These are phyloP conservation scores for Holocentrus rufus DNA, from an alignment of 2,797 vertebrate genomes.

Conservation along the genomic window DNA sequence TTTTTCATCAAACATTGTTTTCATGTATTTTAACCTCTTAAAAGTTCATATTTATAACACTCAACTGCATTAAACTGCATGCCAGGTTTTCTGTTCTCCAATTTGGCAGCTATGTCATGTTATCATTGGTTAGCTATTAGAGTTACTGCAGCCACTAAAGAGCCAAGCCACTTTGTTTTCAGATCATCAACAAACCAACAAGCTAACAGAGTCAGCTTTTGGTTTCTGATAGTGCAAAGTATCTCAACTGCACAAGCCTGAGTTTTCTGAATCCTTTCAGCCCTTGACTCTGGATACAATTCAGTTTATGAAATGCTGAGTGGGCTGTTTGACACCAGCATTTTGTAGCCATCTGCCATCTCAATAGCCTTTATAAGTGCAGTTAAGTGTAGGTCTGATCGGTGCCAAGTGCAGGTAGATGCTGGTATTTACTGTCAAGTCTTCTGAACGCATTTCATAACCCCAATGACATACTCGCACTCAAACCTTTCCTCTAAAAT, in stretches of 20 bases:
- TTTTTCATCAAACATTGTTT: too few species aligned
- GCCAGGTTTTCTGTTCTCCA: background rate
- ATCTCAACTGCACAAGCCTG: background rate
- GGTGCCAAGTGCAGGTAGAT: constrained; percentile 7
- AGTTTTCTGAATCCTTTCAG: background rate
- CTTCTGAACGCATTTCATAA: constrained; percentile 13
- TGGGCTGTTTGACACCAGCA: background rate
- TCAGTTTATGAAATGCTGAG: background rate
- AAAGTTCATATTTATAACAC: too few species aligned
- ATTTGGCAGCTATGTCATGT: background rate
- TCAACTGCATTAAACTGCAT: too few species aligned
- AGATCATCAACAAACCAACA: too few species aligned
- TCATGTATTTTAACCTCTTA: too few species aligned
- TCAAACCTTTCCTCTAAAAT: constrained; percentile 13
- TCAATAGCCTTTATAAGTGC: background rate
- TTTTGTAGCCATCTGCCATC: constrained; percentile 3
- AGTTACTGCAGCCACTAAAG: too few species aligned
- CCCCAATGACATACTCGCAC: background rate
- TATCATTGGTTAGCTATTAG: too few species aligned
- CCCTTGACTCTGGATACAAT: constrained; percentile 3
- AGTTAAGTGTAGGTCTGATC: too few species aligned
- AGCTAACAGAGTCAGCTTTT: constrained; percentile 2
- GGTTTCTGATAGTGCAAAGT: background rate
- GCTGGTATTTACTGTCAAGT: constrained; percentile 25
- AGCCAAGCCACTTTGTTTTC: too few species aligned